phyloP scores from a whole-genome alignment of 2,113 vertebrate species.

The Macroglossus sobrinus region DNA sequence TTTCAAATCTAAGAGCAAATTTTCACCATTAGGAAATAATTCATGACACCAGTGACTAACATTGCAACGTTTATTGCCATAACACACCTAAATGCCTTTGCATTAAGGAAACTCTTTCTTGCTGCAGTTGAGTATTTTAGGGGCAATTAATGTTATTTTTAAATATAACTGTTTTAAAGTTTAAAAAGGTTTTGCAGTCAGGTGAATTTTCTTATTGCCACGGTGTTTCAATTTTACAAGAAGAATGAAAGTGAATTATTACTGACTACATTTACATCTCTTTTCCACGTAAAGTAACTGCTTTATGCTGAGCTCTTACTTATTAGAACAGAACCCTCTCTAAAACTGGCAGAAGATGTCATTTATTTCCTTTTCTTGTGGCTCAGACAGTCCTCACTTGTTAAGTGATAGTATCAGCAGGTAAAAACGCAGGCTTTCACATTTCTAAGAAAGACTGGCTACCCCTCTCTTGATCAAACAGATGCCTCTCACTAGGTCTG shows the following conservation, averaged over 20 bases:
- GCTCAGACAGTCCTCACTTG: conserved; percentile 15
- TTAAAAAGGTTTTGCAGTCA: conserved; percentile 30
- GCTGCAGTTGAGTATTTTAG: conserved; percentile 18
- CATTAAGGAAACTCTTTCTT: conserved; percentile 13
- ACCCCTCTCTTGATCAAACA: background rate
- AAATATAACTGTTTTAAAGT: conserved; percentile 61
- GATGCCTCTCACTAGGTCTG: background rate
- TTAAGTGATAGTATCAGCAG: conserved; percentile 5
- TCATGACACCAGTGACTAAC: background rate
- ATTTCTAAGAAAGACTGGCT: background rate
- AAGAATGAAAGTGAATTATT: conserved; percentile 64
- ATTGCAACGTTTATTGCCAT: background rate
- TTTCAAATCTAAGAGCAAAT: conserved; percentile 21
- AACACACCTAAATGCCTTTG: background rate
- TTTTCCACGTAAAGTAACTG: conserved; percentile 40
- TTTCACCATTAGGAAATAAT: background rate
- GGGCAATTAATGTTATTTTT: conserved; percentile 55
- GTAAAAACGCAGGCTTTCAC: background rate
- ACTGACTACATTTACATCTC: background rate
- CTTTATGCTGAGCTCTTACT: background rate
- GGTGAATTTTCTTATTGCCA: conserved; percentile 40
- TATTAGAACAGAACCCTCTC: conserved; percentile 24
- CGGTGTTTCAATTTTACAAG: conserved; percentile 51
- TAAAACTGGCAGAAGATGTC: background rate
- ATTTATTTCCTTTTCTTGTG: conserved; percentile 36